phyloP scores from a whole-genome alignment of 2,888 invertebrate genomes.

The Dexiosoma caninum region DNA sequence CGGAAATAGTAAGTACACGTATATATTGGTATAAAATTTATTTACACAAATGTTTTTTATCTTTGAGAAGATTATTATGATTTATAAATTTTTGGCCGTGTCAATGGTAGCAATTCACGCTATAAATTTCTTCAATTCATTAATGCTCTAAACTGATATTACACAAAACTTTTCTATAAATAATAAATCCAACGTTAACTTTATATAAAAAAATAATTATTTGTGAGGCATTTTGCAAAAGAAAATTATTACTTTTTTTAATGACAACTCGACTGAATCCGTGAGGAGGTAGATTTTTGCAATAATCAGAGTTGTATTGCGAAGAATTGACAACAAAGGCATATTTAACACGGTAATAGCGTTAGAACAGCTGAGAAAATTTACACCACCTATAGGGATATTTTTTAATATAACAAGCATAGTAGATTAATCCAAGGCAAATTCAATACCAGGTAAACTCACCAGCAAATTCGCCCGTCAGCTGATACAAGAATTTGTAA shows the following conservation, averaged over 20 bases:
- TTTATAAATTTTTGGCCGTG: background rate
- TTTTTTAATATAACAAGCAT: too few relatives aligned
- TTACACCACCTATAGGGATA: too few relatives aligned
- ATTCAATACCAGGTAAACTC: too few relatives aligned
- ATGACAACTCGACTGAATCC: slow-evolving; percentile 52
- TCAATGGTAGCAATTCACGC: background rate
- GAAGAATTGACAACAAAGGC: too few relatives aligned
- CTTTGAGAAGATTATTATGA: too few relatives aligned
- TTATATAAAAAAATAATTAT: background rate
- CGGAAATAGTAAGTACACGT: background rate
- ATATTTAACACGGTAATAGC: too few relatives aligned
- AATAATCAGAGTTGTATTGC: slow-evolving; percentile 10
- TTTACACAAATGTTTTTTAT: background rate
- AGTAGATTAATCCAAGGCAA: too few relatives aligned
- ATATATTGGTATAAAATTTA: background rate
- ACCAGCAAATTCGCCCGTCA: too few relatives aligned
- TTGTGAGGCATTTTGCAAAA: background rate
- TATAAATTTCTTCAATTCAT: background rate
- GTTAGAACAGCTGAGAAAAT: too few relatives aligned
- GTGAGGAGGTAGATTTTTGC: slow-evolving; percentile 31
- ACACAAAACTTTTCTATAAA: background rate
- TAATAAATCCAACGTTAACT: background rate
- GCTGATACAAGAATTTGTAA: too few relatives aligned
- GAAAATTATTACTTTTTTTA: slow-evolving; percentile 19
- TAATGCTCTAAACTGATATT: background rate